Evolutionary conservation across 2,888 invertebrate genomes (phyloP), one percentile per base, ranked within the genome.

Genomic region (Bursaphelenchus okinawaensis): DNA sequence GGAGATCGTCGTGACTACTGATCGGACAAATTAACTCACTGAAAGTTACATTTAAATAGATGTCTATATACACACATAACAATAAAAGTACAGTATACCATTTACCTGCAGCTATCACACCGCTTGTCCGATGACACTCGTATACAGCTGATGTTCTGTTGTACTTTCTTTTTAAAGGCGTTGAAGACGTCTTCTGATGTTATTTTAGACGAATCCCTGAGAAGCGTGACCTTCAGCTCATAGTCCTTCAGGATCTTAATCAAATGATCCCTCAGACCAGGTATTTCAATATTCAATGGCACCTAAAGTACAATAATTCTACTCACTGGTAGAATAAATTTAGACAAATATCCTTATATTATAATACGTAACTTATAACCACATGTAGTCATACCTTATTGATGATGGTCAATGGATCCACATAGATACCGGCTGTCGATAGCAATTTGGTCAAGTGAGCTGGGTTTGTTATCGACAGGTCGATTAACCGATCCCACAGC

Each of bases 251-350:
- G 66, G 23, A 80, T 68, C 51, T 73, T 72, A 1, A 67, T 65
- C 12, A 80, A 64, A 12, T 72, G 66, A 24, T 76, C 70, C 24
- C 72, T 65, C 51, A 80, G 66, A 7, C 92, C 92, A 8, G 91
- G 91, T 76, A 98, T 92, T 83, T 90, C 87, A 84, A 91, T 89
- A 1, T 90, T 89, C 0, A 89, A 87, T 76, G 90, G 88, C 71
- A 98, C 95, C 83, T 89, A 89, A 59, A 71, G 54, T 20, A 7
- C n/a, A 68, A 40, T 40, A 12, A n/a, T n/a, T n/a, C n/a, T n/a
- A n/a, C n/a, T n/a, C n/a, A n/a, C n/a, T n/a, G n/a, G n/a, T n/a
- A n/a, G n/a, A n/a, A n/a, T n/a, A n/a, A n/a, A n/a, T n/a, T n/a
- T n/a, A n/a, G n/a, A n/a, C n/a, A n/a, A n/a, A n/a, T n/a, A n/a